Evolutionary conservation across 2,888 invertebrate species (phyloP).

Genomic region (Aleiodes leptofemur): DNA sequence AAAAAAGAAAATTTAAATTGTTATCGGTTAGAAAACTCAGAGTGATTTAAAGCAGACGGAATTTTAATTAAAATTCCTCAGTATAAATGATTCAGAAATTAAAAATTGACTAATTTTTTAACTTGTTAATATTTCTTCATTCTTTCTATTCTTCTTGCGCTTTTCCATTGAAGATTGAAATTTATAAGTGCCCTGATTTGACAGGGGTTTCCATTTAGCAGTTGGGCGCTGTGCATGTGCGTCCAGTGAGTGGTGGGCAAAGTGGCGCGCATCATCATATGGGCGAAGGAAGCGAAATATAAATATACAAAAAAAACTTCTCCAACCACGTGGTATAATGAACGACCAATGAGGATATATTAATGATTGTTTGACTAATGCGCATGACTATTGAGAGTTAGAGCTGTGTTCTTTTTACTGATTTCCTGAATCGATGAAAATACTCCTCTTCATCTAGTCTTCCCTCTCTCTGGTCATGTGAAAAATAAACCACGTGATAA

Average conservation of each 20-base stretch:
- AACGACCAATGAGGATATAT: not conserved
- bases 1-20: too few species aligned
- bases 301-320: not conserved
- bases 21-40: too few species aligned
- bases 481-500: slow-evolving; percentile 4
- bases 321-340: slow-evolving; percentile 19
- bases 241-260: slow-evolving; percentile 18
- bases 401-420: slow-evolving; percentile 13
- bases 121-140: too few species aligned
- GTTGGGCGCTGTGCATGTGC: slow-evolving; percentile 28
- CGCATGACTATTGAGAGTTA: not conserved
- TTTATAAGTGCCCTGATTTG: not conserved
- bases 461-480: not conserved
- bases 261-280: slow-evolving; percentile 42
- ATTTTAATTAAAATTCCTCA: too few species aligned
- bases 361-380: not conserved
- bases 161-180: not conserved
- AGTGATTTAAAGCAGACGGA: too few species aligned
- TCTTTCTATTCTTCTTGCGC: not conserved
- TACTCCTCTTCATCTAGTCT: not conserved
- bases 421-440: slow-evolving; percentile 24
- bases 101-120: too few species aligned
- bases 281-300: too few species aligned
- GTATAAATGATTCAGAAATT: too few species aligned
- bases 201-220: slow-evolving; percentile 1